Evolutionary conservation across 2,113 vertebrate genomes (phyloP), one percentile per base, ranked within the genome.

Genomic region (Hylia prasina): DNA sequence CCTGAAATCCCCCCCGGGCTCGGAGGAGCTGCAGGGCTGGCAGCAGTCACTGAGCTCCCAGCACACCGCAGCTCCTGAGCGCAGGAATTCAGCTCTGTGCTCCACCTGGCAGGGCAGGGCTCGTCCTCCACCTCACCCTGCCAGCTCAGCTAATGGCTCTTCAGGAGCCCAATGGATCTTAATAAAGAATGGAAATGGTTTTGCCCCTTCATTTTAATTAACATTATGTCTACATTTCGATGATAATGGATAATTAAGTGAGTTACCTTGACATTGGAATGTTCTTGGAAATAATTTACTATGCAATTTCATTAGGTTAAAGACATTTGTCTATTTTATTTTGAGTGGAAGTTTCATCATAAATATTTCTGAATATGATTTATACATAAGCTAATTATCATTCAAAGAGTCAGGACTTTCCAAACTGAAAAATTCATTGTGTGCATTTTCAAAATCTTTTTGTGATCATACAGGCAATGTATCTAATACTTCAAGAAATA

Each of bases 121-220:
- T 69, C 75, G 96, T 89, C 97, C 96, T 98, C 92, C 97, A 97
- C 93, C 97, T 98, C 93, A 96, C 97, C 96, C 97, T 96, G 96
- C 63, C 96, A 85, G 79, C 66, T 37, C 96, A 89, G 97, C 97
- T 97, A 93, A 97, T 95, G 93, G 97, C 96, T 90, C 91, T 96
- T 90, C 95, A 81, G 66, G 90, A 97, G 96, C 94, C 96, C 97
- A 31, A 97, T 97, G 97, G 96, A 98, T 98, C 98, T 97, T 97
- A 50, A 98, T 98, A 98, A 98, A 97, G 98, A 97, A 98, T 98
- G 98, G 98, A 98, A 98, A 98, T 98, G 95, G 97, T 87, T 98
- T 98, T 98, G 91, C 97, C 98, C 97, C 98, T 98, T 98, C 98
- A 97, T 98, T 98, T 98, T 98, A 98, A 98, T 98, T 98, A 98